These are phyloP conservation scores for Tetraneura akinire DNA, from an alignment of 1,140 invertebrate species.

Conservation along the genomic window DNA sequence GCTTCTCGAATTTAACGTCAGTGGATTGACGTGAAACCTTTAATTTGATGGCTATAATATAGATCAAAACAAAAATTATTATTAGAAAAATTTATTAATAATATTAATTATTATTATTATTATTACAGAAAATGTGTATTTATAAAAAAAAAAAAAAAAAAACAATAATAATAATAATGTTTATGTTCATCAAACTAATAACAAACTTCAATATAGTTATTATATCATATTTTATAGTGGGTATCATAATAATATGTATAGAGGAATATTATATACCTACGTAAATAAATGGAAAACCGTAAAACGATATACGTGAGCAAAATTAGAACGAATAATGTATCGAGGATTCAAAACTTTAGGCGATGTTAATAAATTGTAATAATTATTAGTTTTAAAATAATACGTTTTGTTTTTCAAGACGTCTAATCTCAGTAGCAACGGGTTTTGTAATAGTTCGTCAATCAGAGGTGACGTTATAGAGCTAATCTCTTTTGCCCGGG, in stretches of 20 bases:
- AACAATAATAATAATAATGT: not conserved
- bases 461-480: too few species aligned
- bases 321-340: not conserved
- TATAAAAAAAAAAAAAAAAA: too few species aligned
- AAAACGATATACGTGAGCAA: not conserved
- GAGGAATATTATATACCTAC: not conserved
- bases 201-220: not conserved
- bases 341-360: not conserved
- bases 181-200: not conserved
- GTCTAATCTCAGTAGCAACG: too few species aligned
- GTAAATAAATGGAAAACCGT: not conserved
- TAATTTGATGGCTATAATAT: conserved; percentile 23
- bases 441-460: too few species aligned
- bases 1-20: conserved; percentile 19
- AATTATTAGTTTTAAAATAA: too few species aligned
- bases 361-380: not conserved
- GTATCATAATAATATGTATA: not conserved
- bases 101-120: not conserved
- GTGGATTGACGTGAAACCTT: conserved; percentile 21
- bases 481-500: too few species aligned
- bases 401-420: too few species aligned
- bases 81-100: not conserved
- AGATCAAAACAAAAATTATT: not conserved
- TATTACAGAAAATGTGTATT: conserved; percentile 8
- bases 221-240: too few species aligned